These are phyloP conservation scores for Rostratula benghalensis DNA, from an alignment of 2,113 vertebrate genomes.

Conservation along the genomic window DNA sequence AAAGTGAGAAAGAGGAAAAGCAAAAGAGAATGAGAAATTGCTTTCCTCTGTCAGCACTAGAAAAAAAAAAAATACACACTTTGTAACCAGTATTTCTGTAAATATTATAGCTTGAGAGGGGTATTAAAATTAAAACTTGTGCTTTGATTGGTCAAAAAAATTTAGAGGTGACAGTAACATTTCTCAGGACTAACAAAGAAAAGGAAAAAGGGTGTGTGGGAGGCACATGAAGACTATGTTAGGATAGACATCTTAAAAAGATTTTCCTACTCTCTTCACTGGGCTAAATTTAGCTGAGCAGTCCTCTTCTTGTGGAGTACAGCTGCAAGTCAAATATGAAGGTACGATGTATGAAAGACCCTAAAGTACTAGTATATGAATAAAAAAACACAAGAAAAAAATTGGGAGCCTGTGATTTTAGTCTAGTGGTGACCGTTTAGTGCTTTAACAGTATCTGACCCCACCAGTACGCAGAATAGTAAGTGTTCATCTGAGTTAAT, in stretches of 20 bases:
- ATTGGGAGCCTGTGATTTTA: neutral
- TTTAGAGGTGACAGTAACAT: neutral
- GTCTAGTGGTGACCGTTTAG: neutral
- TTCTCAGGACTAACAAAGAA: neutral
- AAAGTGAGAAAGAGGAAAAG: neutral
- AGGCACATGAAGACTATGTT: accelerated
- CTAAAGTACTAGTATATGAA: neutral
- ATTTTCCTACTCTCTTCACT: neutral
- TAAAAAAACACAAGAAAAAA: neutral
- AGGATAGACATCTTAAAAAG: neutral
- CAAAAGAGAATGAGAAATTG: slow-evolving; percentile 43
- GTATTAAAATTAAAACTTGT: neutral
- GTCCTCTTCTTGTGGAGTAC: neutral
- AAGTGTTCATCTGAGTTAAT: neutral
- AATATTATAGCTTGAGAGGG: neutral
- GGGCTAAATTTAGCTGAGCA: slow-evolving; percentile 11
- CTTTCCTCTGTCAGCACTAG: slow-evolving; percentile 9
- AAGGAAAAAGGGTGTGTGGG: neutral
- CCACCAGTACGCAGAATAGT: neutral
- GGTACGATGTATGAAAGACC: neutral
- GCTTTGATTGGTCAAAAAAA: neutral
- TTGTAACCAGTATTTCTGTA: slow-evolving; percentile 11
- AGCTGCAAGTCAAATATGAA: neutral
- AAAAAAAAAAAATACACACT: neutral
- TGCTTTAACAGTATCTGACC: neutral